phyloP scores from a whole-genome alignment of 2,797 vertebrate genomes.

The Falco biarmicus region DNA sequence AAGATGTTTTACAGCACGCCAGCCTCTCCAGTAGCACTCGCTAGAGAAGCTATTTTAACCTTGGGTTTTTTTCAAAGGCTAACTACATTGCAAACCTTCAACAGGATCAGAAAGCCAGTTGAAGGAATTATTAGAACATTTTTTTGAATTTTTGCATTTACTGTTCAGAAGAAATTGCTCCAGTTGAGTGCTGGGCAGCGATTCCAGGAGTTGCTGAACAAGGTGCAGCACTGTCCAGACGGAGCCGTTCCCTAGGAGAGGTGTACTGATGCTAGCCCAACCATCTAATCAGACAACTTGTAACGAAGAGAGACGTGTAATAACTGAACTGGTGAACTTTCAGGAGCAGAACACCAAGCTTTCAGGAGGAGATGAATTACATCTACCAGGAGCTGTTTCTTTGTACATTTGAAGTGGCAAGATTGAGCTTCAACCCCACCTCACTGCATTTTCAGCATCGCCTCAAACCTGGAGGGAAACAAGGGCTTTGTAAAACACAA shows the following conservation, averaged over 20 bases:
- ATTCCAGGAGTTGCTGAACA: neutral
- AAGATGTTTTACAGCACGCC: neutral
- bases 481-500: neutral
- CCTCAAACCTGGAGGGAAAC: neutral
- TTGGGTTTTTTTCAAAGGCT: constrained; percentile 46
- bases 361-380: neutral
- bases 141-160: neutral
- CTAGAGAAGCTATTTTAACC: constrained; percentile 33
- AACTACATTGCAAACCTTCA: constrained; percentile 16
- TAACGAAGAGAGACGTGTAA: neutral
- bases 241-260: neutral
- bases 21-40: neutral
- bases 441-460: no score
- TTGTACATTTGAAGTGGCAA: neutral
- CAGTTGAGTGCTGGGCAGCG: neutral
- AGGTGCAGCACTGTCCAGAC: neutral
- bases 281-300: neutral
- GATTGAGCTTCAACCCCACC: neutral
- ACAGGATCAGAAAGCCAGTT: constrained; percentile 2
- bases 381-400: neutral
- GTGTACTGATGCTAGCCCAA: neutral
- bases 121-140: neutral
- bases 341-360: neutral
- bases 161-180: neutral
- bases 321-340: neutral